phyloP scores from a whole-genome alignment of 2,888 invertebrate species.

The Geophilus truncorum region DNA sequence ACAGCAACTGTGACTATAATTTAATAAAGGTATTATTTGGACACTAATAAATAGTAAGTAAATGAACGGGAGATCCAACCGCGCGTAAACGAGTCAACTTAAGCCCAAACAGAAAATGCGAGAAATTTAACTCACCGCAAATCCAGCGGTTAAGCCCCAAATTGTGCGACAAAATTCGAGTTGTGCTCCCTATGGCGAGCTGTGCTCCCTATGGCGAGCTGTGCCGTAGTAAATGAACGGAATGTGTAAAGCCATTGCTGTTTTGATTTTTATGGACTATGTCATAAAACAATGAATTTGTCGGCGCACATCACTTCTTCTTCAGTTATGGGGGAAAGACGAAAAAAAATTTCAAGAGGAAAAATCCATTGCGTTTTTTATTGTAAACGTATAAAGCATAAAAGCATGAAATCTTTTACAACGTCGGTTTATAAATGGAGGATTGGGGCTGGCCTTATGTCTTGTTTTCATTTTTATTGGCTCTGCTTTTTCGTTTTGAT shows the following conservation, averaged over 20 bases:
- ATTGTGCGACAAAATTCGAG: constrained; percentile 25
- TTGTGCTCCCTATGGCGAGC: constrained; percentile 25
- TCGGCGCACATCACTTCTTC: constrained; percentile 23
- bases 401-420: neutral
- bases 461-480: constrained; percentile 2
- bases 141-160: constrained; percentile 25
- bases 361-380: neutral
- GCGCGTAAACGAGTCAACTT: constrained; percentile 14
- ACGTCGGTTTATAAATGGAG: neutral
- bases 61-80: constrained; percentile 6
- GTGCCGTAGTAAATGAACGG: neutral
- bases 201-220: neutral
- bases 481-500: neutral
- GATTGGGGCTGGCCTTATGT: neutral
- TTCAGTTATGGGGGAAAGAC: neutral
- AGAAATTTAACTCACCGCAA: constrained; percentile 18
- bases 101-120: constrained; percentile 20
- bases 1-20: neutral
- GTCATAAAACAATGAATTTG: constrained; percentile 27
- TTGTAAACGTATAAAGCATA: neutral
- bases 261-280: constrained; percentile 15
- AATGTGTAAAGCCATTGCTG: constrained; percentile 17
- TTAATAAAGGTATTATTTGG: neutral
- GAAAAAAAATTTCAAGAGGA: neutral
- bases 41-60: neutral